A percentile compares a stretch with the other conserved stretches of the same genome.
Evolutionary conservation across 2,797 vertebrate genomes (phyloP).

Genomic region (Falco novaeseelandiae): DNA sequence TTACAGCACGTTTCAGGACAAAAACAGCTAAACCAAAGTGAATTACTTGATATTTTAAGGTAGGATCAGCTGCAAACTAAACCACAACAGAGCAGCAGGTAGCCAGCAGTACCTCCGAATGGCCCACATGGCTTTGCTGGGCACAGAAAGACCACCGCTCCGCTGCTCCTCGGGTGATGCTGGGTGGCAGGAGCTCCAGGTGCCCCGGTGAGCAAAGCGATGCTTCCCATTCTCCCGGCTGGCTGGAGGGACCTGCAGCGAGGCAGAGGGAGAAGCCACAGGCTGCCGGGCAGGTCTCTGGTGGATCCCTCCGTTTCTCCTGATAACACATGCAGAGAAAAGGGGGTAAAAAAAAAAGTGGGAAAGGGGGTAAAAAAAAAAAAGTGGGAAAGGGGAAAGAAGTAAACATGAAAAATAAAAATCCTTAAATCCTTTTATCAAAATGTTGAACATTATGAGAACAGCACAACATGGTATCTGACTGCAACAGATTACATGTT

Average conservation of each 20-base stretch:
- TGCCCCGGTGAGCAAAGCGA: slow-evolving; percentile 43
- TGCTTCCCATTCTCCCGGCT: slow-evolving; percentile 69
- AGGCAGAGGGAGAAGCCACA: neutral
- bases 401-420: too few relatives aligned
- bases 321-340: neutral
- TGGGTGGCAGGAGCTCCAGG: slow-evolving; percentile 68
- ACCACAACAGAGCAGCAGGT: fast-evolving
- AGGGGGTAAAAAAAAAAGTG: too few relatives aligned
- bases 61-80: neutral
- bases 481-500: neutral
- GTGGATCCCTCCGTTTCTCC: slow-evolving; percentile 51
- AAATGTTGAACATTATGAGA: neutral
- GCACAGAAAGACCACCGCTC: slow-evolving; percentile 19
- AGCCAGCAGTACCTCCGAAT: slow-evolving; percentile 64
- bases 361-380: too few relatives aligned
- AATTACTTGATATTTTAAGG: neutral
- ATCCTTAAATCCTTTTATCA: neutral
- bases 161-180: neutral
- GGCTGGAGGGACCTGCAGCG: neutral
- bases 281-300: neutral
- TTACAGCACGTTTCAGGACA: neutral
- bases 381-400: neutral
- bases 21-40: fast-evolving
- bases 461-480: neutral
- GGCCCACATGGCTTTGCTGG: slow-evolving; percentile 60